Conservation (phyloP, 2,113 vertebrate genomes). For the Perca fluviatilis region DNA sequence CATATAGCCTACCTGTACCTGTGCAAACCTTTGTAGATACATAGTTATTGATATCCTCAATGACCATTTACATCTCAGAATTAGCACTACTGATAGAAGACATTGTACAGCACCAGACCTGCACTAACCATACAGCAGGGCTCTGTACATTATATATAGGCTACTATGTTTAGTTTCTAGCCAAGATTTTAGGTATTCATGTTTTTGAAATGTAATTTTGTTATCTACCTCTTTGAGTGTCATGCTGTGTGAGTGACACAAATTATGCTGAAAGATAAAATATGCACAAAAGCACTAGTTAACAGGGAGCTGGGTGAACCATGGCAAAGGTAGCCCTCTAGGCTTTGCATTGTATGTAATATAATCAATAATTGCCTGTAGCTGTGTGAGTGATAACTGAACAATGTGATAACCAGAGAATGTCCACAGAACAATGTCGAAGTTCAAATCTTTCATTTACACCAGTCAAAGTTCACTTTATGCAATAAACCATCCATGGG, state of each 20-base stretch:
- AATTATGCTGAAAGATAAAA: background rate
- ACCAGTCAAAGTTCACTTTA: slow-evolving; percentile 78
- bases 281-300: background rate
- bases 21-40: background rate
- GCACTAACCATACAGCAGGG: background rate
- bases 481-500: slow-evolving; percentile 66
- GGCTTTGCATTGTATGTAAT: background rate
- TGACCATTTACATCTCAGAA: no score
- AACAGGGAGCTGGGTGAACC: background rate
- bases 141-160: background rate
- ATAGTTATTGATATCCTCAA: no score
- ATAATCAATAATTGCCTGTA: background rate
- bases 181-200: background rate
- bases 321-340: background rate
- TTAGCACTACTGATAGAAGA: no score
- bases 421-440: slow-evolving; percentile 61
- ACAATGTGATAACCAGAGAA: slow-evolving; percentile 24
- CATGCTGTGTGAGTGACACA: background rate
- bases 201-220: background rate
- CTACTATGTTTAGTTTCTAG: background rate
- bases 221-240: background rate
- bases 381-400: slow-evolving; percentile 8
- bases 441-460: slow-evolving; percentile 38
- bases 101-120: background rate
- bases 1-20: background rate